A percentile compares a stretch with the other conserved stretches of the same genome.
Evolutionary conservation across 2,888 invertebrate genomes (phyloP).

Genomic region (Cenopis cana): DNA sequence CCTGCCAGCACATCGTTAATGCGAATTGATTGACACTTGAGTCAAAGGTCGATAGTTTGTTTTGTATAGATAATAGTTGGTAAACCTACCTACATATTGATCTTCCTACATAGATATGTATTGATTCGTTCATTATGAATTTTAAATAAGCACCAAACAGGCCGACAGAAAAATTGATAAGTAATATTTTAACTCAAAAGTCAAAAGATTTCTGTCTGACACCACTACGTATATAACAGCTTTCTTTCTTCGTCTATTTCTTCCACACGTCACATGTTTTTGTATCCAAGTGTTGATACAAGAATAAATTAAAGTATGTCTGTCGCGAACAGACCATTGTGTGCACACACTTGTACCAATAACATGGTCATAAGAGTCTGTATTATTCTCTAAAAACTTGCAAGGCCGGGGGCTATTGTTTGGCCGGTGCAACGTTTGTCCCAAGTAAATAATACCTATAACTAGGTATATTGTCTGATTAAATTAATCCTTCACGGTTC

Average conservation of each 20-base stretch:
- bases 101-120: too few species aligned
- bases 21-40: neutral
- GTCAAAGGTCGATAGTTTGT: neutral
- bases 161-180: neutral
- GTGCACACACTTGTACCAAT: constrained; percentile 33
- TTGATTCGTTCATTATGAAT: too few species aligned
- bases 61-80: neutral
- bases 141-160: too few species aligned
- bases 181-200: neutral
- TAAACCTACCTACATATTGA: too few species aligned
- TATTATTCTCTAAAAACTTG: constrained; percentile 38
- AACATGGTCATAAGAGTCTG: constrained; percentile 33
- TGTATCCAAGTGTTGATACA: constrained; percentile 30
- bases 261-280: constrained; percentile 30
- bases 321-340: constrained; percentile 25
- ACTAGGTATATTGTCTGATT: constrained; percentile 39
- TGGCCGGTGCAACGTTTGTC: constrained; percentile 34
- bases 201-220: constrained; percentile 4
- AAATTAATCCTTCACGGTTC: constrained; percentile 40
- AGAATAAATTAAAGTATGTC: constrained; percentile 30
- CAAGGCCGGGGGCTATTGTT: constrained; percentile 41
- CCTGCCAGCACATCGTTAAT: neutral
- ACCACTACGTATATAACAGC: constrained; percentile 7
- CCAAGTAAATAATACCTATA: constrained; percentile 35
- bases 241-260: constrained; percentile 17